Conservation (phyloP, 2,888 invertebrate genomes). For the Rosalia funebris region DNA sequence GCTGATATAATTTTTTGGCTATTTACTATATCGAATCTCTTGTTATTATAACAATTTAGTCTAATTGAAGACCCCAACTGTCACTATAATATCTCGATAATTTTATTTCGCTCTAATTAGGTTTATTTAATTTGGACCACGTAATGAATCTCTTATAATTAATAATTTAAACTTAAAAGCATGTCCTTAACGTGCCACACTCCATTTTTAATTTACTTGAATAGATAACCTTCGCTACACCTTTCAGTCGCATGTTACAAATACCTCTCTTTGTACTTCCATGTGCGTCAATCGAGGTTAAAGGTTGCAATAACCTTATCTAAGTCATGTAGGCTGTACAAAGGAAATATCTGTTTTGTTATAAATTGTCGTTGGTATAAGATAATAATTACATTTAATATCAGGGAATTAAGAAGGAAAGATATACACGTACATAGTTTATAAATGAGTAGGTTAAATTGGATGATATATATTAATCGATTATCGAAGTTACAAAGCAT, state of each 20-base stretch:
- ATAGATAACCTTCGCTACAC: conserved; percentile 25
- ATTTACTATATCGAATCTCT: neutral
- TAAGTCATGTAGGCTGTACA: conserved; percentile 15
- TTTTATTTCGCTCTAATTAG: neutral
- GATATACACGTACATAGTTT: neutral
- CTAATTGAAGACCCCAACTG: too few species aligned
- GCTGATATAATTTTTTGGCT: too few species aligned
- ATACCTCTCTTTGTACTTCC: conserved; percentile 24
- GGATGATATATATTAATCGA: too few species aligned
- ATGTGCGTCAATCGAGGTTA: conserved; percentile 29
- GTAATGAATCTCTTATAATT: neutral
- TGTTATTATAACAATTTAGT: too few species aligned
- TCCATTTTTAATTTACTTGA: conserved; percentile 8
- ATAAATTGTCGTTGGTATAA: conserved; percentile 2
- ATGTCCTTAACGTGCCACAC: neutral
- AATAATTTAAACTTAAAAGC: neutral
- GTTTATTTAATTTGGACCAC: neutral
- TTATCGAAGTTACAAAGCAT: too few species aligned
- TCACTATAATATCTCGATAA: too few species aligned
- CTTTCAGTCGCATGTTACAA: conserved; percentile 23
- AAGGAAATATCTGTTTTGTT: conserved; percentile 11
- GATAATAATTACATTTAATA: neutral
- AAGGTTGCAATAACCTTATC: conserved; percentile 29
- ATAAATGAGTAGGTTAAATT: neutral
- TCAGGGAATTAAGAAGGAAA: neutral